Base-by-base conservation (phyloP, 2,888 invertebrate species). In the Drosophila multiciliata region DNA sequence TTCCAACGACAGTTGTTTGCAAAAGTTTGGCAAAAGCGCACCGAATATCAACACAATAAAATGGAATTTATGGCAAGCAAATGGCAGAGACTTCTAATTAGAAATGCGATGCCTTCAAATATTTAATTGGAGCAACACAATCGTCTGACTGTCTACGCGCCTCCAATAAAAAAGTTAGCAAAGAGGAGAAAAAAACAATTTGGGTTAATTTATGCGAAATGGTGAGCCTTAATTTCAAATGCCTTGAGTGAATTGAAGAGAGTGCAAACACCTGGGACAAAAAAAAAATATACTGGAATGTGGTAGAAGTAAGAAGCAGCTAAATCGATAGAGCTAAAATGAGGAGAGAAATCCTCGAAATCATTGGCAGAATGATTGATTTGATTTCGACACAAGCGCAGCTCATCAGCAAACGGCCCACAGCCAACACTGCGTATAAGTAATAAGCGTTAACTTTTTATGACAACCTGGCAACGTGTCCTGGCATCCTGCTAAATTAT, bases 301-400 rank as follows among this genome's bases (percentile, higher is more conserved):
- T 26, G 40, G 17, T 52, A 33, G 35, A 48, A 54, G 60, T 35
- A 29, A 38, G 23, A 26, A 26, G 38, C 23, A 26, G 33, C 17
- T 9, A 35, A 77, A 77, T 80, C 78, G 66, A 74, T 69, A 82
- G 36, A 26, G 36, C n/a, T 48, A 74, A 59, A 1, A 17, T 0
- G 23, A 42, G 36, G 17, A 12, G 17, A 62, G 36, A 55, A 66
- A 71, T 66, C 61, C 70, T 75, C 40, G 60, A 64, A 82, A 61
- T 70, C 73, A 71, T 75, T 72, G 80, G 66, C 63, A 75, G 68
- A 73, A 88, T 83, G 75, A 89, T 86, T 78, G 83, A 85, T 89
- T 77, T 74, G 71, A 86, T 80, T 72, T 72, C 62, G 58, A 54
- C 38, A 63, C 33, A 66, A 64, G 40, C 38, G 32, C 32, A 40